Base-by-base conservation (phyloP, 2,113 vertebrate species). In the Oxyruncus cristatus region DNA sequence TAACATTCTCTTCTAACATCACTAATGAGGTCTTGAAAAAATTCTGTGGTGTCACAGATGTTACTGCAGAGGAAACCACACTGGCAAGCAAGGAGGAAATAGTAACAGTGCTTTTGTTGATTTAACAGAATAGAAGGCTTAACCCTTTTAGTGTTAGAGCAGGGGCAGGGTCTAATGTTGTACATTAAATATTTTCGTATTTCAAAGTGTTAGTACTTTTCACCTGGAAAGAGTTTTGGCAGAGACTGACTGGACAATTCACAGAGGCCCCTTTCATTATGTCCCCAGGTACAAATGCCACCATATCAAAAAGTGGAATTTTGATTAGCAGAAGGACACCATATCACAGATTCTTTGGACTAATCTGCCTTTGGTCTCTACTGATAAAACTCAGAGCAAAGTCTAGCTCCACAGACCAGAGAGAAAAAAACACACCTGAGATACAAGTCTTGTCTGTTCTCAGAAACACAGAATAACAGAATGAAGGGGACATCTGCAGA, bases 11-110 rank as follows among this genome's bases (percentile, higher is more conserved):
- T 95, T 91, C 74, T 94, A 93, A 95, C 91, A 92, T 84, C 66
- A 41, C 89, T 94, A 96, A 93, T 92, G 93, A 95, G 87, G 76
- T 94, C 80, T 93, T 96, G 30, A 88, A 92, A 96, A 88, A 96
- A 88, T 85, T 74, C 58, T 52, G 50, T 92, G 61, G 79, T 95
- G 77, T 95, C 88, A 81, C 63, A 39, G 47, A 91, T 94, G 44
- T 91, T 85, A 61, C 76, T 92, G 70, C 49, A 96, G 79, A 96
- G 95, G 95, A 97, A 97, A 92, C 84, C 35, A 44, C 14, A 33
- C 55, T 90, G 74, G 73, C 78, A 75, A 86, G 75, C 59, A 94
- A 84, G 56, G 44, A 95, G 79, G 85, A 97, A 94, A 84, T 27
- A 85, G 74, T 88, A 95, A 88, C 74, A 85, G 15, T 3, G 52